These are phyloP conservation scores for Penelope pileata DNA, from an alignment of 2,113 vertebrate genomes.

Conservation along the genomic window DNA sequence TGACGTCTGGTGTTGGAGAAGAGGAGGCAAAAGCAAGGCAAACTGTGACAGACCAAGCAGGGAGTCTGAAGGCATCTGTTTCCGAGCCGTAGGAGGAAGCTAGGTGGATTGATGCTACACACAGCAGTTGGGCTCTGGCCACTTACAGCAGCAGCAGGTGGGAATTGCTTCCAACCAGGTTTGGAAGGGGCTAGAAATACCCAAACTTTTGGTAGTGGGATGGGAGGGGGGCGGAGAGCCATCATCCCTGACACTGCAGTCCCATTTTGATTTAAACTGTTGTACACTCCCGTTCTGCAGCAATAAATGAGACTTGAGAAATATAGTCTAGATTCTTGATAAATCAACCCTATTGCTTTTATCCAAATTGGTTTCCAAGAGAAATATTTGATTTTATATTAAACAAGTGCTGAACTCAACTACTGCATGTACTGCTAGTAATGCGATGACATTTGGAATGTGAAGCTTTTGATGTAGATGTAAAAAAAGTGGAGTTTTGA, in stretches of 20 bases:
- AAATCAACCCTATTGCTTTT: not conserved
- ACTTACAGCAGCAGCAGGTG: not conserved
- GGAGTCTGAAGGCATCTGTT: conserved; percentile 58
- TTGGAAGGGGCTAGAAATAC: not conserved
- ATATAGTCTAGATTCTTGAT: not conserved
- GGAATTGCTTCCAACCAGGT: not conserved
- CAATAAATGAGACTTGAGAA: not conserved
- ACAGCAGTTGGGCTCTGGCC: not conserved
- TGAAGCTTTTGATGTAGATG: not conserved
- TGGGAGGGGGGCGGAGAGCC: not conserved
- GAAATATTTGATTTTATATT: not conserved
- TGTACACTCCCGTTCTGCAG: not conserved
- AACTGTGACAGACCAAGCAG: conserved; percentile 69
- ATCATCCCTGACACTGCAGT: accelerated
- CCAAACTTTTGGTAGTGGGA: not conserved
- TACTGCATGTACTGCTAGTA: not conserved
- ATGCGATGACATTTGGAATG: not conserved
- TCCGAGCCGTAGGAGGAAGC: not conserved
- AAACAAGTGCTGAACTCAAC: not conserved
- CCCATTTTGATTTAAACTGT: not conserved
- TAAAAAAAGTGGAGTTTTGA: not conserved
- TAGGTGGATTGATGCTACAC: not conserved
- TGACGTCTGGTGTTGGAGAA: conserved; percentile 68
- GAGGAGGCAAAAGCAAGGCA: conserved; percentile 60
- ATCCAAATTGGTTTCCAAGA: not conserved